Base-by-base conservation (phyloP, 2,888 invertebrate genomes). In the Drosophila dives region DNA sequence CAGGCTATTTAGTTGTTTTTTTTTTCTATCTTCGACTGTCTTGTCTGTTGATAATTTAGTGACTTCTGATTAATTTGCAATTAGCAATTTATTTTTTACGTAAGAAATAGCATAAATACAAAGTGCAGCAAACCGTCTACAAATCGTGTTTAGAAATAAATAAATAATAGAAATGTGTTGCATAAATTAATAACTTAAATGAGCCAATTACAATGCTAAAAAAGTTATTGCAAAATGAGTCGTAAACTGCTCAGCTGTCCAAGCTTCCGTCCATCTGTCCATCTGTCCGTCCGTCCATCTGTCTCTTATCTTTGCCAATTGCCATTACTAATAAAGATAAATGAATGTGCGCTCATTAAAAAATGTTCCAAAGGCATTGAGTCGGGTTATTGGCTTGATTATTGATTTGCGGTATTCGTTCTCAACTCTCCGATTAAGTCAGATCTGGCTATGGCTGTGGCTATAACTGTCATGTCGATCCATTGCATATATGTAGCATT, bases 291-390 rank as follows among this genome's bases (percentile, higher is more conserved):
- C 59, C 40, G 48, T 55, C 40, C 42, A 64, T 68, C 54, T 64
- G 73, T 61, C 56, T 66, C 56, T 89, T 83, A 84, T 89, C 89
- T 80, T 32, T 56, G 65, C 69, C 87, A 89, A 86, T 89, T 86
- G 81, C 81, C 87, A 79, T 87, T 84, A 69, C 82, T 81, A 89
- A 85, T 89, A 85, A 87, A 89, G 87, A 85, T 84, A 89, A 89
- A 89, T 85, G 81, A 83, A 73, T 77, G 71, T 75, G 74, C 62
- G 74, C 77, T 77, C 76, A 83, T 74, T 85, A 72, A 64, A 74
- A 75, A 63, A 48, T 68, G 42, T 60, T 62, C 60, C 32, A 72
- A 86, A 83, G 89, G 62, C 89, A 86, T 81, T 89, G 87, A 81
- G 84, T 38, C 76, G 72, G 87, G 85, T 87, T 84, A 85, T 83